Evolutionary conservation across 2,888 invertebrate genomes (phyloP), one percentile per base, ranked within the genome.

Genomic region (Sesia apiformis): DNA sequence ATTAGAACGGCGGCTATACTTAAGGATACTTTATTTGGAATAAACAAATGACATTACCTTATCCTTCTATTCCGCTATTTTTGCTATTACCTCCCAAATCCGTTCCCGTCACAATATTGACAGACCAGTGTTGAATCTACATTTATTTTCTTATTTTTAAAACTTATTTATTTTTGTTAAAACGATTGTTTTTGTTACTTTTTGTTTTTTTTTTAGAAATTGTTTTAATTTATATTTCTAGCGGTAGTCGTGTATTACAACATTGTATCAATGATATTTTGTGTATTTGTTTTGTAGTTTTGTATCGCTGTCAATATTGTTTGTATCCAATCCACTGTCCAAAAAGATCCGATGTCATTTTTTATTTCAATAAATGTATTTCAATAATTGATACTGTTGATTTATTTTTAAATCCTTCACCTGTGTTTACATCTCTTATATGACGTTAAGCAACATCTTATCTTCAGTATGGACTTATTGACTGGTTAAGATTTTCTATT

Each of bases 301-400:
- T 81, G 78, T 77, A 72, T 77, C 60, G 74, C 89, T 88, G 86
- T 89, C 87, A 87, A 90, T 88, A 88, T 89, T 90, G 86, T 81
- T 80, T 83, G 81, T 86, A 69, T 79, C 84, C 84, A 80, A 65
- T 81, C 84, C 81, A 80, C 65, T 67, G 70, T 80, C 86, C 86
- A 76, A 79, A 74, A 64, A 70, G 64, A 70, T 80, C 84, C 81
- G 56, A 84, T 87, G 89, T 89, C 89, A 88, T 88, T 88, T 82
- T 81, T 86, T 86, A 85, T 89, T 89, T 88, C 88, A 89, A 88
- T 89, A 89, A 89, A 88, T 81, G 84, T 87, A 84, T 85, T 81
- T 75, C 23, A 23, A 23, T 74, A 46, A 46, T 8, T 46, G n/a
- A 7, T 8, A 46, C 8, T 46, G 46, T 46, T 46, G 46, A 7